Base-by-base conservation (phyloP, 2,113 vertebrate genomes). In the Pica pica region DNA sequence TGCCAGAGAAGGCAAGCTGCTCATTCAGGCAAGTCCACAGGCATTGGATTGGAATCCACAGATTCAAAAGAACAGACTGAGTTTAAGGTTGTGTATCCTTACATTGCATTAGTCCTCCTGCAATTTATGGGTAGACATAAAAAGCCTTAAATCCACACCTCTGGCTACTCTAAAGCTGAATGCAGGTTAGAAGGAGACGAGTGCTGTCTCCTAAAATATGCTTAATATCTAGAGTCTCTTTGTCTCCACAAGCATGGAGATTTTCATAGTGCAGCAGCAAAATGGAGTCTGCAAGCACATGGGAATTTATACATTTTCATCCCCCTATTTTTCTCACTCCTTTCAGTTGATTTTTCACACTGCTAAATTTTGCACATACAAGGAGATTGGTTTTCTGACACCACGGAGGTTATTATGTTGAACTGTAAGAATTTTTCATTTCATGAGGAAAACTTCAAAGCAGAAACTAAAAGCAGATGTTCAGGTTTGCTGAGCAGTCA, bases 401-500 rank as follows among this genome's bases (percentile, higher is more conserved):
- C 79, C 49, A 37, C 24, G 80, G 57, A 87, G 4, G 28, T 90
- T 90, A 44, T 81, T 67, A 71, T 83, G 35, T 65, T 77, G 33
- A 74, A 63, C 59, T 88, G 69, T 92, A 81, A 86, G 67, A 94
- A 88, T 88, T 95, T 93, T 92, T 81, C 53, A 89, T 97, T 94
- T 86, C 77, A 61, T 26, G 47, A 80, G 67, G 61, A 97, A 96
- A 81, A 83, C 65, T 97, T 96, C 85, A 98, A 97, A 96, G 91
- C 69, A 89, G 53, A 91, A 97, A 95, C 47, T 84, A 71, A 96
- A 93, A 97, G 91, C 94, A 98, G 93, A 96, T 97, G 91, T 97
- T 97, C 83, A 78, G 44, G 44, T 95, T 94, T 96, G 84, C 81
- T 79, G 76, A 70, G 50, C 73, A 89, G 69, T 69, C 49, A 67